Percentiles rank a stretch among this genome's conserved stretches.
Evolutionary conservation across 2,888 invertebrate genomes (phyloP).

Genomic region (Nephrotoma guestfalica): DNA sequence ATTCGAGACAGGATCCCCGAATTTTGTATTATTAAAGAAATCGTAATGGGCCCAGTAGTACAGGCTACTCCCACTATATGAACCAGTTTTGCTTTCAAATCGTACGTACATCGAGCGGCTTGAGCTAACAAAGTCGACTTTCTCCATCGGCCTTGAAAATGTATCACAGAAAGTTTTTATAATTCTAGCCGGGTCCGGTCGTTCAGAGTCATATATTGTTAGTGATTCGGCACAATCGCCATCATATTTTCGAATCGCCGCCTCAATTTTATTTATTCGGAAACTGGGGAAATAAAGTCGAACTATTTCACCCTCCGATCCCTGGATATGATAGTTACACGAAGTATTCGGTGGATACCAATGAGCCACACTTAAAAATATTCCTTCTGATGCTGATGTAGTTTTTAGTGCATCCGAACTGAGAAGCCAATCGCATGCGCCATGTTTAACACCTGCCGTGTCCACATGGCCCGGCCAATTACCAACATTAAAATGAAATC

Average conservation of each 20-base stretch:
- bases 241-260: slow-evolving; percentile 71
- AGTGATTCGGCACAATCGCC: slow-evolving; percentile 84
- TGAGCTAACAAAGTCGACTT: slow-evolving; percentile 81
- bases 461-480: slow-evolving; percentile 90
- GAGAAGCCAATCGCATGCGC: slow-evolving; percentile 78
- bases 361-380: slow-evolving; percentile 80
- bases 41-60: slow-evolving; percentile 93
- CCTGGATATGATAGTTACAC: slow-evolving; percentile 81
- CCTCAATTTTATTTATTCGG: slow-evolving; percentile 76
- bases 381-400: slow-evolving; percentile 71
- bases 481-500: slow-evolving; percentile 89
- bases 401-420: slow-evolving; percentile 66
- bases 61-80: slow-evolving; percentile 84
- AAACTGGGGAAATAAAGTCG: slow-evolving; percentile 83
- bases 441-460: slow-evolving; percentile 71
- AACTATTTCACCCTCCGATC: slow-evolving; percentile 72
- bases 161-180: slow-evolving; percentile 92
- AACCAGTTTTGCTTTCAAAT: slow-evolving; percentile 84
- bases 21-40: slow-evolving; percentile 80
- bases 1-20: slow-evolving; percentile 65
- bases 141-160: slow-evolving; percentile 84
- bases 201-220: slow-evolving; percentile 75
- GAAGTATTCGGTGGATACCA: slow-evolving; percentile 91
- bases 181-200: slow-evolving; percentile 78
- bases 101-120: slow-evolving; percentile 75